These are phyloP conservation scores for Podarcis raffonei DNA, from an alignment of 2,113 vertebrate species.

Conservation along the genomic window DNA sequence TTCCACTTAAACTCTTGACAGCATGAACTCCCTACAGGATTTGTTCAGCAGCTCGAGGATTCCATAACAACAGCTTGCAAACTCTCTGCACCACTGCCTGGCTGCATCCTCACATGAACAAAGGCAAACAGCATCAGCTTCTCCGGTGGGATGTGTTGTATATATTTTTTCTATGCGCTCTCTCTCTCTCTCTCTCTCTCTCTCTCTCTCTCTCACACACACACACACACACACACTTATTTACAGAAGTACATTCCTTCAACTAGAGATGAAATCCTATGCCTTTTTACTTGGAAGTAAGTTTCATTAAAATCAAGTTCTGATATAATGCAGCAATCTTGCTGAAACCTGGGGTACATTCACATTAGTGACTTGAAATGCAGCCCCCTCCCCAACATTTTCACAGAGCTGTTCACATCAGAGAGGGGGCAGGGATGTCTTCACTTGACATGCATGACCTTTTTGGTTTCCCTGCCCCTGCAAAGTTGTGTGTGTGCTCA, in stretches of 20 bases:
- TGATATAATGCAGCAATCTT: neutral
- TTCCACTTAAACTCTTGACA: conserved; percentile 20
- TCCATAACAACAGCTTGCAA: neutral
- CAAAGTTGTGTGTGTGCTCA: too few relatives aligned
- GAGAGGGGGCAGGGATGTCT: too few relatives aligned
- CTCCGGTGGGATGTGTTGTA: neutral
- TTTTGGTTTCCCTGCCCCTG: too few relatives aligned
- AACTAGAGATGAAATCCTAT: neutral
- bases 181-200: neutral
- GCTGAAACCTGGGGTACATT: neutral
- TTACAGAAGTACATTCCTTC: neutral
- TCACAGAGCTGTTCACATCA: too few relatives aligned
- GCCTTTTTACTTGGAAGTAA: neutral
- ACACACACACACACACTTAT: neutral
- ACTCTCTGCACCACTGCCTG: neutral
- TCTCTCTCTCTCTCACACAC: neutral
- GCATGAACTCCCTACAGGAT: conserved; percentile 7
- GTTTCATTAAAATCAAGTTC: neutral
- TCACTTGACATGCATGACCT: too few relatives aligned
- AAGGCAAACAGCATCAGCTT: neutral
- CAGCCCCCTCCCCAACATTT: too few relatives aligned
- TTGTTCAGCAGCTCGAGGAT: neutral
- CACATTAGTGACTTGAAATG: too few relatives aligned
- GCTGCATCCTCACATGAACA: neutral
- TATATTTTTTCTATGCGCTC: neutral